phyloP scores from a whole-genome alignment of 1,140 invertebrate species.

The Psix sp. region DNA sequence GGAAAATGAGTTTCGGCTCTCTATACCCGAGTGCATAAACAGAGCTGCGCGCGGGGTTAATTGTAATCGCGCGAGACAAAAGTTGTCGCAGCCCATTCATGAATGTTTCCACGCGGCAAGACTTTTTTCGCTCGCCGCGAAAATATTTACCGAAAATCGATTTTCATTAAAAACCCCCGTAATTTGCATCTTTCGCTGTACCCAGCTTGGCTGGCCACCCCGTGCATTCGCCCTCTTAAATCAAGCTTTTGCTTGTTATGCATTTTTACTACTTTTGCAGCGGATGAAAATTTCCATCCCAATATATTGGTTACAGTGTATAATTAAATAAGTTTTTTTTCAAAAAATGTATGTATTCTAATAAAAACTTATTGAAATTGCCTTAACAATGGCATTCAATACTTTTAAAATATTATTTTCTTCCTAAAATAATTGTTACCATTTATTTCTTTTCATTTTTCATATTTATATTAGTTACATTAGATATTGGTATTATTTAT shows the following conservation, averaged over 20 bases:
- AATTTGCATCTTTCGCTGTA: slow-evolving; percentile 67
- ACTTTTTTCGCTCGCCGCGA: slow-evolving; percentile 32
- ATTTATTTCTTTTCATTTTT: too few relatives aligned
- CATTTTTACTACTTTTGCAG: slow-evolving; percentile 59
- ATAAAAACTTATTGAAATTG: too few relatives aligned
- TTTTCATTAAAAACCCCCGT: slow-evolving; percentile 62
- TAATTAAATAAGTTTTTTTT: too few relatives aligned
- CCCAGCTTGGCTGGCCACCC: slow-evolving; percentile 56
- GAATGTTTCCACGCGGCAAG: slow-evolving; percentile 16
- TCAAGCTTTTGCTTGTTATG: slow-evolving; percentile 63
- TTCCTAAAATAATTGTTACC: too few relatives aligned
- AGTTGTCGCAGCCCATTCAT: not conserved
- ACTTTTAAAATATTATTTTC: too few relatives aligned
- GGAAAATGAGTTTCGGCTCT: slow-evolving; percentile 49
- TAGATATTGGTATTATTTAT: too few relatives aligned
- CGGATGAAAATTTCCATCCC: too few relatives aligned
- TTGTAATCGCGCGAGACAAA: slow-evolving; percentile 21
- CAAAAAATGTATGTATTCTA: too few relatives aligned
- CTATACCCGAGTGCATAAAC: slow-evolving; percentile 26
- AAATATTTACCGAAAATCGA: slow-evolving; percentile 67
- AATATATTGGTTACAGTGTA: too few relatives aligned
- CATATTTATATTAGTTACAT: too few relatives aligned
- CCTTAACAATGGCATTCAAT: too few relatives aligned
- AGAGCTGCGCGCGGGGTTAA: slow-evolving; percentile 16
- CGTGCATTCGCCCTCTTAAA: slow-evolving; percentile 59